Base-by-base conservation (phyloP, 2,113 vertebrate species). In the Erinaceus europaeus region DNA sequence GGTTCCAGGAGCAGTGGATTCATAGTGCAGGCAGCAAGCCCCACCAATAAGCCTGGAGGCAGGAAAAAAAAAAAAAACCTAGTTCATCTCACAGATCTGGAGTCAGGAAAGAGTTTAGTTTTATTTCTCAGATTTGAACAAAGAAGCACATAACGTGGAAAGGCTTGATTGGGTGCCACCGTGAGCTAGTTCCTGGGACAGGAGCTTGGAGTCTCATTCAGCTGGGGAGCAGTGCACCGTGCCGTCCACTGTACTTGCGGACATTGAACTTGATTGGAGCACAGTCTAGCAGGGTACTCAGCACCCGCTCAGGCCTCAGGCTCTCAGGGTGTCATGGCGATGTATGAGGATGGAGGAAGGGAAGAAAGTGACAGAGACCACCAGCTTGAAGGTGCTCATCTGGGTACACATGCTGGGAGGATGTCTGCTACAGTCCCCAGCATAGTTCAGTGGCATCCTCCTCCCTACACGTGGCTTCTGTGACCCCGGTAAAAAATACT, bases 41-140 rank as follows among this genome's bases (percentile, higher is more conserved):
- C n/a, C n/a, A n/a, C n/a, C n/a, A n/a, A n/a, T n/a, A n/a, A n/a
- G n/a, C n/a, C n/a, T n/a, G n/a, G n/a, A n/a, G n/a, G n/a, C n/a
- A n/a, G n/a, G n/a, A n/a, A n/a, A n/a, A 57, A 57, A 20, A 57
- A 29, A 27, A 57, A 11, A 71, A 76, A 46, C 9, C 27, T 21
- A 29, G 71, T 9, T 73, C 38, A 44, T 67, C 40, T 71, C 72
- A 55, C 3, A 53, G 44, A 9, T 44, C 68, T 72, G 34, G 76
- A 53, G 84, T 48, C 1, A 0, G 29, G 23, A 59, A 69, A 6
- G 48, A 84, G 40, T 65, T 78, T 40, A 67, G 38, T 15, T 25
- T 79, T 27, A 15, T 72, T 59, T 53, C 44, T 64, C 32, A 61
- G 50, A 61, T 23, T 71, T 91, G 61, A 75, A 91, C 71, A 32